Evolutionary conservation across 1,140 invertebrate genomes (phyloP).

Genomic region (Calosoma granatense): DNA sequence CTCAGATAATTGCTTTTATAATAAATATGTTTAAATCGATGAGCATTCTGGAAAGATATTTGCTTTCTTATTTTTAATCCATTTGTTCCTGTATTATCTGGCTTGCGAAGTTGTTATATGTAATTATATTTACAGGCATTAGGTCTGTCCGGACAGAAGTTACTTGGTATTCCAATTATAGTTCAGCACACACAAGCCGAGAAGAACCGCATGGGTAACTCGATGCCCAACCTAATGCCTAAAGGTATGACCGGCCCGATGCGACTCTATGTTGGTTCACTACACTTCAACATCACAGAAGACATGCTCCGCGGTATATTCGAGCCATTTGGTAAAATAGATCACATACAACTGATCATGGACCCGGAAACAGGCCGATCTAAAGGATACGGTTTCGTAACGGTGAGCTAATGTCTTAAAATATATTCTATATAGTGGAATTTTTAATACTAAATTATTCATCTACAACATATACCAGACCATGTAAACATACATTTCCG

Average conservation of each 20-base stretch:
- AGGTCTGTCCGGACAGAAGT: constrained; percentile 89
- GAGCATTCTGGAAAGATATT: no score
- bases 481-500: not conserved
- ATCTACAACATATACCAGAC: not conserved
- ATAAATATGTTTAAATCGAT: no score
- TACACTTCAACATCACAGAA: constrained; percentile 99
- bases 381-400: constrained; percentile 96
- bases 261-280: constrained; percentile 91
- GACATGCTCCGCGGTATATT: constrained; percentile 98
- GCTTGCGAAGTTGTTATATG: constrained; percentile 8
- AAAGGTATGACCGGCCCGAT: constrained; percentile 82
- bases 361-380: constrained; percentile 91
- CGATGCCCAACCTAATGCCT: constrained; percentile 70
- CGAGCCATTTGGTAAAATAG: constrained; percentile 98
- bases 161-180: constrained; percentile 95
- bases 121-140: constrained; percentile 60
- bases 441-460: not conserved
- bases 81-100: no score
- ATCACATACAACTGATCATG: constrained; percentile 91
- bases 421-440: not conserved
- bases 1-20: no score
- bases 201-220: constrained; percentile 89
- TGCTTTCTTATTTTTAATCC: no score
- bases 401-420: constrained; percentile 52
- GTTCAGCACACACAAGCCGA: constrained; percentile 98